phyloP scores from a whole-genome alignment of 1,140 invertebrate species.

The Propsilocerus akamusi region DNA sequence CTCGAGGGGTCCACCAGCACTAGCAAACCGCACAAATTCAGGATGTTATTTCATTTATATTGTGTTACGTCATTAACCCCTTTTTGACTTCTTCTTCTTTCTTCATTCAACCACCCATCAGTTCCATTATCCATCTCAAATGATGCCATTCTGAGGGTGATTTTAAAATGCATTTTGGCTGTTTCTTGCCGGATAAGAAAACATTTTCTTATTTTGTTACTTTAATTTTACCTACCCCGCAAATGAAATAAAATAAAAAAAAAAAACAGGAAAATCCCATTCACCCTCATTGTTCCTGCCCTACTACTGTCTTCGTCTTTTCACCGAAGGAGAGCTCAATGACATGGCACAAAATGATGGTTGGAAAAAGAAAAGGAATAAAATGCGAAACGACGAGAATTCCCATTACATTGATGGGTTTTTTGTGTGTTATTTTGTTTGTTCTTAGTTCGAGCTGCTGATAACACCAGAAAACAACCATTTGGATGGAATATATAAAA shows the following conservation, averaged over 20 bases:
- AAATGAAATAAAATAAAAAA: too few species aligned
- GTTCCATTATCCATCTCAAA: slow-evolving; percentile 1
- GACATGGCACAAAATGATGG: neutral
- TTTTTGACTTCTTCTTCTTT: too few species aligned
- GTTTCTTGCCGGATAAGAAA: neutral
- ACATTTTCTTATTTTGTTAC: too few species aligned
- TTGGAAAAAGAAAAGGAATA: neutral
- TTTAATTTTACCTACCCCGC: too few species aligned
- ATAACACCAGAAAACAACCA: slow-evolving; percentile 1
- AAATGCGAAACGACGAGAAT: neutral
- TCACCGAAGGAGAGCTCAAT: neutral
- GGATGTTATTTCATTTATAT: neutral
- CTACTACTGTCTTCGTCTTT: neutral
- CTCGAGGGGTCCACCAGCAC: neutral
- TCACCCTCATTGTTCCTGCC: too few species aligned
- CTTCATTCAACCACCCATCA: too few species aligned
- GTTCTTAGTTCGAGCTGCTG: too few species aligned
- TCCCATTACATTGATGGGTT: slow-evolving; percentile 1
- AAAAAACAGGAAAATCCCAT: too few species aligned
- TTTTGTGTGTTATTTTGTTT: slow-evolving; percentile 1
- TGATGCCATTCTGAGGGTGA: neutral
- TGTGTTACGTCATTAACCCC: slow-evolving; percentile 2
- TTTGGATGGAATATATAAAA: too few species aligned
- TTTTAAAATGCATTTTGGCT: neutral
- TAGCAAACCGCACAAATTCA: neutral